A percentile compares a stretch with the other conserved stretches of the same genome.
phyloP scores from a whole-genome alignment of 1,140 invertebrate species.

The Mylabris phalerata region DNA sequence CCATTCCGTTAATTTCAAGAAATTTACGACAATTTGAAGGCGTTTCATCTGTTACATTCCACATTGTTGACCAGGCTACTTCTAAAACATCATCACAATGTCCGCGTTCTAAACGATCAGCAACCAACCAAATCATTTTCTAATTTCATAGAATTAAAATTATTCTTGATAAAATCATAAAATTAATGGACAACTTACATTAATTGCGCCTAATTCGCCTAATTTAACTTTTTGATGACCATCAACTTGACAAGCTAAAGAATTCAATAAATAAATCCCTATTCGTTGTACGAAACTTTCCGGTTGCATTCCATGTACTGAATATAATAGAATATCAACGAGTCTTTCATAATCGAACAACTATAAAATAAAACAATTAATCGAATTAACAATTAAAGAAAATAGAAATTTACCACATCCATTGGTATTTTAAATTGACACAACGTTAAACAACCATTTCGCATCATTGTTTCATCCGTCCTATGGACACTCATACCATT shows the following conservation, averaged over 20 bases:
- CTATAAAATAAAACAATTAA: slow-evolving; percentile 45
- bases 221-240: slow-evolving; percentile 84
- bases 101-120: slow-evolving; percentile 61
- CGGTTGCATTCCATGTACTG: slow-evolving; percentile 71
- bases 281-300: slow-evolving; percentile 92
- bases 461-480: slow-evolving; percentile 85
- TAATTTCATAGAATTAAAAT: slow-evolving; percentile 39
- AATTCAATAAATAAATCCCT: slow-evolving; percentile 91
- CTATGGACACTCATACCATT: slow-evolving; percentile 83
- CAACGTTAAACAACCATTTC: slow-evolving; percentile 89
- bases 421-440: slow-evolving; percentile 92
- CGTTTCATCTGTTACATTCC: slow-evolving; percentile 97
- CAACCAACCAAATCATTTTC: slow-evolving; percentile 82
- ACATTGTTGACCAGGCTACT: slow-evolving; percentile 96
- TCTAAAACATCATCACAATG: slow-evolving; percentile 93
- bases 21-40: slow-evolving; percentile 87
- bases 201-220: slow-evolving; percentile 82
- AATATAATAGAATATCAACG: slow-evolving; percentile 76
- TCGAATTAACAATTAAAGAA: not conserved
- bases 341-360: slow-evolving; percentile 86
- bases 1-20: slow-evolving; percentile 78
- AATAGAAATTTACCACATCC: slow-evolving; percentile 72
- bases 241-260: slow-evolving; percentile 92
- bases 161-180: not conserved
- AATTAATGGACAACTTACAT: slow-evolving; percentile 46